Conservation (phyloP, 2,888 invertebrate species). For the Biston betularia region DNA sequence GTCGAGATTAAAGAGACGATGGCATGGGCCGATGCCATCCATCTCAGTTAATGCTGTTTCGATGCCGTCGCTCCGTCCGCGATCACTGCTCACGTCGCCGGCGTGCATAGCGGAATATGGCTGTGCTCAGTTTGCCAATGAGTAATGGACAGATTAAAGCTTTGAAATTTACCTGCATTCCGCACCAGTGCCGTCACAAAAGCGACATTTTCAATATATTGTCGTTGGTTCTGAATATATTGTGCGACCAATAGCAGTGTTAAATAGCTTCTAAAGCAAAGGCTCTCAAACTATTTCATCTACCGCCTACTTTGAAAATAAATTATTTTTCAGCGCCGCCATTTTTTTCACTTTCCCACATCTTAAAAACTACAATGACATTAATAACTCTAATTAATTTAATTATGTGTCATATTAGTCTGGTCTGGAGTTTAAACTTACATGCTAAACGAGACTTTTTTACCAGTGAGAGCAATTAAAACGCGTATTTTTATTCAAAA, state of each 20-base stretch:
- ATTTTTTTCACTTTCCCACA: too few relatives aligned
- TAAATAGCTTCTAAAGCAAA: neutral
- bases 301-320: too few relatives aligned
- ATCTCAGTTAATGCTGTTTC: conserved; percentile 78
- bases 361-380: too few relatives aligned
- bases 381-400: too few relatives aligned
- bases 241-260: neutral
- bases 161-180: conserved; percentile 7
- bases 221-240: neutral
- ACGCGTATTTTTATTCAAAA: too few relatives aligned
- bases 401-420: too few relatives aligned
- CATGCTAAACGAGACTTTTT: too few relatives aligned
- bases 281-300: too few relatives aligned
- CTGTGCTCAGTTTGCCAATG: conserved; percentile 15
- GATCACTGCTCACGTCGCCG: conserved; percentile 24
- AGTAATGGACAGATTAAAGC: conserved; percentile 17
- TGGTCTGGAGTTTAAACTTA: too few relatives aligned
- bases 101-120: conserved; percentile 14
- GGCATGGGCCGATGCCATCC: conserved; percentile 70
- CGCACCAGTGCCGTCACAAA: neutral
- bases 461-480: too few relatives aligned
- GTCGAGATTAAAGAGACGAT: conserved; percentile 78
- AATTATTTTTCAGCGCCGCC: too few relatives aligned
- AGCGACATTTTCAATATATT: neutral
- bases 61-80: conserved; percentile 59